These are phyloP conservation scores for Arrhamphus sclerolepis DNA, from an alignment of 2,797 vertebrate species.

Conservation along the genomic window DNA sequence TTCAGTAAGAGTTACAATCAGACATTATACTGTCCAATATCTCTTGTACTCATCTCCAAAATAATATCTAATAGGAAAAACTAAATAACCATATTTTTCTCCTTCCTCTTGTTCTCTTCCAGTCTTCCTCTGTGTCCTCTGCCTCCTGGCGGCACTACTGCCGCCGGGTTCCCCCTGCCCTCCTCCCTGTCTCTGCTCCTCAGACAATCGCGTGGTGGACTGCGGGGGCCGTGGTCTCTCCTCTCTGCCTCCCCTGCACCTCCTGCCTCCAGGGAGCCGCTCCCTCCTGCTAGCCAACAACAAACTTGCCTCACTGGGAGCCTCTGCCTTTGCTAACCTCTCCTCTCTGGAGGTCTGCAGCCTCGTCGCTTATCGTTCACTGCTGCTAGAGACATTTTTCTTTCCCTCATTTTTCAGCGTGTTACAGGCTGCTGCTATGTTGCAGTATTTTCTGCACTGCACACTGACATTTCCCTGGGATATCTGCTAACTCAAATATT, in stretches of 20 bases:
- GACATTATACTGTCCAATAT: slow-evolving; percentile 2
- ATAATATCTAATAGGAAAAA: slow-evolving; percentile 15
- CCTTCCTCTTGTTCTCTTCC: too few species aligned
- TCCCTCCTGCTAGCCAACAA: slow-evolving; percentile 95
- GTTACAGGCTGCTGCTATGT: neutral
- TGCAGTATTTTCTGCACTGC: neutral
- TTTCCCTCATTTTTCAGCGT: neutral
- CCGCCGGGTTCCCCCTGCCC: slow-evolving; percentile 85
- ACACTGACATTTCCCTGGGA: neutral
- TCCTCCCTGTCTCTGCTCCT: slow-evolving; percentile 85
- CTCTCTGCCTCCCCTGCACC: slow-evolving; percentile 84
- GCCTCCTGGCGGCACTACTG: slow-evolving; percentile 77
- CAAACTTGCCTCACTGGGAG: slow-evolving; percentile 87
- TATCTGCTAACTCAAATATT: neutral
- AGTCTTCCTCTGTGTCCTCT: slow-evolving; percentile 88
- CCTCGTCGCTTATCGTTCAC: neutral
- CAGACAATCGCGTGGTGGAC: slow-evolving; percentile 86
- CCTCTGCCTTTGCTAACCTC: slow-evolving; percentile 89
- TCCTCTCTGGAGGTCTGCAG: slow-evolving; percentile 86
- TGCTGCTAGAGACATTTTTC: neutral
- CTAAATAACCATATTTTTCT: slow-evolving; percentile 9
- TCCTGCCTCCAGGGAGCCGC: slow-evolving; percentile 87
- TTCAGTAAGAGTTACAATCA: neutral
- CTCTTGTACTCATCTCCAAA: slow-evolving; percentile 2
- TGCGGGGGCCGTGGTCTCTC: slow-evolving; percentile 90